Percentiles rank a stretch among this genome's conserved stretches.
phyloP scores from a whole-genome alignment of 2,797 vertebrate species.

The Podarcis siculus region DNA sequence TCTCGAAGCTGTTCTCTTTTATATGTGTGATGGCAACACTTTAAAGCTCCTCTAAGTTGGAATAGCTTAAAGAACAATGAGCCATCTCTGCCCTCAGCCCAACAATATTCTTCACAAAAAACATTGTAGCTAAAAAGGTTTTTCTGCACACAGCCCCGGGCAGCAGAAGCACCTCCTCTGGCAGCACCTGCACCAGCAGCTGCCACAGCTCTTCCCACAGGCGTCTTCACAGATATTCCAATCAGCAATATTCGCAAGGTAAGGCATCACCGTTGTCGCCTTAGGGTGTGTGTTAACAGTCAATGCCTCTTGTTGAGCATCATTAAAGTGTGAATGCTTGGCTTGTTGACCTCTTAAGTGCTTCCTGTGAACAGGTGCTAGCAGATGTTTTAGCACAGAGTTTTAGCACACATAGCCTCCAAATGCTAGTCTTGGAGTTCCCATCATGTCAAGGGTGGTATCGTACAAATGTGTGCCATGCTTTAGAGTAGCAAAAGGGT shows the following conservation, averaged over 20 bases:
- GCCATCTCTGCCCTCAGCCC: neutral
- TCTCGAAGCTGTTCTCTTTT: neutral
- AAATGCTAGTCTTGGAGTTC: neutral
- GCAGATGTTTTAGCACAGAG: neutral
- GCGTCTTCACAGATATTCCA: constrained; percentile 94
- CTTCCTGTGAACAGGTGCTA: neutral
- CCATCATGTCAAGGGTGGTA: neutral
- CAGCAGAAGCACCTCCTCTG: constrained; percentile 62
- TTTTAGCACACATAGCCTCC: neutral
- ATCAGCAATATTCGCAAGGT: constrained; percentile 95
- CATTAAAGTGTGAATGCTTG: neutral
- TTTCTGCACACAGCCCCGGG: constrained; percentile 61
- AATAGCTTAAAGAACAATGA: neutral
- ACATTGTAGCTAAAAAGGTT: neutral
- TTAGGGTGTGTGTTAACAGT: too few species aligned
- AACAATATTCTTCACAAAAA: neutral
- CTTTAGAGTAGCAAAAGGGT: neutral
- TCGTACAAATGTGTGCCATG: too few species aligned
- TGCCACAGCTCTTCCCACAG: constrained; percentile 77
- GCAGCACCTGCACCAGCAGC: constrained; percentile 51
- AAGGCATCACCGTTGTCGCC: constrained; percentile 48
- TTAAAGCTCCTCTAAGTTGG: too few species aligned
- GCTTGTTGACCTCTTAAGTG: too few species aligned
- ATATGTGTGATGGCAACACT: too few species aligned
- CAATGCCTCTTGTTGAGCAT: too few species aligned